Percentiles rank a stretch among this genome's conserved stretches.
Evolutionary conservation across 2,888 invertebrate species (phyloP).

Genomic region (Arge pagana): DNA sequence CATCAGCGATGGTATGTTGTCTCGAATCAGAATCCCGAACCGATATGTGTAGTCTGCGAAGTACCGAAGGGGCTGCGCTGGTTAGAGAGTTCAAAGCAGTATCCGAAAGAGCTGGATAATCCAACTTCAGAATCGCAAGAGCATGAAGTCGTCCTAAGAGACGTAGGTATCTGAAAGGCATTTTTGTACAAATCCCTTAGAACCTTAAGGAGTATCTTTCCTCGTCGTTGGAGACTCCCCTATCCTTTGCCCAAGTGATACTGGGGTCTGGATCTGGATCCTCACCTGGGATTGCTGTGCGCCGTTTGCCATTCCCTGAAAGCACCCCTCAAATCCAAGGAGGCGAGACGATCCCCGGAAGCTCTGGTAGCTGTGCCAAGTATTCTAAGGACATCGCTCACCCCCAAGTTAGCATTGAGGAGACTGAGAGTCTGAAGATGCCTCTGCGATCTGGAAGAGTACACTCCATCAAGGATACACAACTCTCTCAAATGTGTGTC

Average conservation of each 20-base stretch:
- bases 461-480: neutral
- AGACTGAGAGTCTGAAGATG: constrained; percentile 55
- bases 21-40: constrained; percentile 57
- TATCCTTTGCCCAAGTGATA: no score
- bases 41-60: constrained; percentile 55
- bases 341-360: constrained; percentile 50
- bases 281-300: constrained; percentile 49
- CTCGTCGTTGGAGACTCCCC: constrained; percentile 5
- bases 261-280: no score
- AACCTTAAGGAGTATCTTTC: neutral
- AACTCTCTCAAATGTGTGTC: neutral
- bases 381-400: constrained; percentile 56
- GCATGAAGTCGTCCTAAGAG: constrained; percentile 54
- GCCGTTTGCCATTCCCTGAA: constrained; percentile 57
- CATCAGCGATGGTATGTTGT: constrained; percentile 54
- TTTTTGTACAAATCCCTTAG: no score
- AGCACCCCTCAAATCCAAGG: constrained; percentile 58
- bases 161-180: constrained; percentile 44
- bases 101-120: constrained; percentile 59
- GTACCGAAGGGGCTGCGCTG: constrained; percentile 48
- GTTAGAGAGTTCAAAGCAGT: constrained; percentile 56
- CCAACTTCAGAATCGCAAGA: constrained; percentile 55
- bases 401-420: constrained; percentile 57
- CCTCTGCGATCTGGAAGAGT: constrained; percentile 53
- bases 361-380: constrained; percentile 53